Conservation (phyloP, 2,888 invertebrate genomes). For the Acrobasis repandana region DNA sequence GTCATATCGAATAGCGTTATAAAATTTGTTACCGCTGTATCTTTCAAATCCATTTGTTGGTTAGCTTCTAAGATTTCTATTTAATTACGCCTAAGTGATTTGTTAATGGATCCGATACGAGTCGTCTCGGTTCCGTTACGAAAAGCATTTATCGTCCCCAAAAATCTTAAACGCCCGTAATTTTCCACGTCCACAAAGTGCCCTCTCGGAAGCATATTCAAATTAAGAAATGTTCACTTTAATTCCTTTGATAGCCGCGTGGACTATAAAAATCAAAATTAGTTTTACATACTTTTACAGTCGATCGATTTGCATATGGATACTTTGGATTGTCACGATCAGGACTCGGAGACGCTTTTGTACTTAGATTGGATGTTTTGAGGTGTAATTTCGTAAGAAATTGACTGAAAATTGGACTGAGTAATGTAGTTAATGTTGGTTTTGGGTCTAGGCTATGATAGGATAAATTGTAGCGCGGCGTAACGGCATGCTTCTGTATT, state of each 20-base stretch:
- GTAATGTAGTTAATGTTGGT: slow-evolving; percentile 77
- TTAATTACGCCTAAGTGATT: slow-evolving; percentile 59
- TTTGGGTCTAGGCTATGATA: slow-evolving; percentile 78
- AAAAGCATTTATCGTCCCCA: slow-evolving; percentile 44
- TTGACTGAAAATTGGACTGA: slow-evolving; percentile 82
- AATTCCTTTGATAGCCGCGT: slow-evolving; percentile 35
- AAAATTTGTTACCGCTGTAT: slow-evolving; percentile 42
- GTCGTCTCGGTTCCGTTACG: slow-evolving; percentile 45
- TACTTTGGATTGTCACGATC: slow-evolving; percentile 45
- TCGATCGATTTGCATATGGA: slow-evolving; percentile 36
- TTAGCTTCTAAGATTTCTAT: slow-evolving; percentile 46
- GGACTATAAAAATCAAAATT: slow-evolving; percentile 35
- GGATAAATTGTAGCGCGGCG: slow-evolving; percentile 69
- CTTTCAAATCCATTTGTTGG: slow-evolving; percentile 42
- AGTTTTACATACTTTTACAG: slow-evolving; percentile 29
- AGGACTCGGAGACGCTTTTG: slow-evolving; percentile 62
- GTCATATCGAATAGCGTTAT: slow-evolving; percentile 37
- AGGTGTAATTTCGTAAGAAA: slow-evolving; percentile 78
- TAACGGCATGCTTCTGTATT: slow-evolving; percentile 71
- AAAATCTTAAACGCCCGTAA: slow-evolving; percentile 51
- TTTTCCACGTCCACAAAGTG: slow-evolving; percentile 51
- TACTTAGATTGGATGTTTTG: slow-evolving; percentile 70
- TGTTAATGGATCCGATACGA: slow-evolving; percentile 53
- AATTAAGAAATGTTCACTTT: slow-evolving; percentile 52
- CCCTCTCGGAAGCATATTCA: slow-evolving; percentile 46